Evolutionary conservation across 2,888 invertebrate genomes (phyloP), one percentile per base, ranked within the genome.

Genomic region (Ditula angustiorana): DNA sequence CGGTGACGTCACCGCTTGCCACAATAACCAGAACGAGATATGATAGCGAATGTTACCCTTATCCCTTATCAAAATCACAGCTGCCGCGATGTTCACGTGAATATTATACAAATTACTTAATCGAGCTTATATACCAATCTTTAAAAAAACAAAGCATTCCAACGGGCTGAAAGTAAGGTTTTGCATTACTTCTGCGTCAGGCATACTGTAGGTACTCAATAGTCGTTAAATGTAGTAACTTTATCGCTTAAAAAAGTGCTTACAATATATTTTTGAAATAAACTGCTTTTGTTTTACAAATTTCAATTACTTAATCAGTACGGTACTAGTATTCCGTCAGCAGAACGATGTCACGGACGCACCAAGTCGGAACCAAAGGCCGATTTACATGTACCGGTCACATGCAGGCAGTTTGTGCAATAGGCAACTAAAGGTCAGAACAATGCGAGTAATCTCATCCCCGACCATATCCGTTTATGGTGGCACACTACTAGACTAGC

Each of bases 271-370:
- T 16, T 30, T 30, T 30, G 30, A 10, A 30, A 8, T 30, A 30
- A 5, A 19, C n/a, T n/a, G n/a, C n/a, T 37, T 23, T 59, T 28
- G 28, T 56, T 56, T 49, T 23, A 41, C 16, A 41, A 16, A 8
- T 19, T 19, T 41, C 13, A 8, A 50, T 50, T 2, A 26, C 10
- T 19, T 50, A 10, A 49, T 50, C 11, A n/a, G 5, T 13, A 37
- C n/a, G 16, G 5, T 16, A 67, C 71, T 66, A 66, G 71, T 81
- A 76, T 77, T 76, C 74, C 80, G 77, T 79, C 76, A 68, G 63
- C 71, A 67, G 74, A 88, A 83, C 81, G 72, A 75, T 88, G 89
- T 86, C 89, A 88, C 70, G 89, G 89, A 49, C 47, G 19, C 16
- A 30, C 30, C 1, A 8, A 26, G 49, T 3, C 19, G 49, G 49